Percentiles rank a stretch among this genome's conserved stretches.
phyloP scores from a whole-genome alignment of 2,888 invertebrate genomes.

The Chymomyza fuscimana region DNA sequence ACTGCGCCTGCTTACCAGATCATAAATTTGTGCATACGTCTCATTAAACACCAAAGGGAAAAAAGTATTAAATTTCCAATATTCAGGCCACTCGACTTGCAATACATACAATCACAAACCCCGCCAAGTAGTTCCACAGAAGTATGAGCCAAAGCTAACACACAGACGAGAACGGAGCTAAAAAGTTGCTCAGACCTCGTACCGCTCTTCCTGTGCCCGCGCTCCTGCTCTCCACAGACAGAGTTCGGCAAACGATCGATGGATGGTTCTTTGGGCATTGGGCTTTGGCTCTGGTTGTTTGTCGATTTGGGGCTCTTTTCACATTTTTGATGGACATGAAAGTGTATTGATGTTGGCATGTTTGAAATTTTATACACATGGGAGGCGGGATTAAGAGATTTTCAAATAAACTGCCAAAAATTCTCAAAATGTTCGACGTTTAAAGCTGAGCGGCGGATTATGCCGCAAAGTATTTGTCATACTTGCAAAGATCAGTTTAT shows the following conservation, averaged over 20 bases:
- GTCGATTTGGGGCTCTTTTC: conserved; percentile 13
- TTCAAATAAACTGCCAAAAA: conserved; percentile 44
- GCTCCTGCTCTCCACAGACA: not conserved
- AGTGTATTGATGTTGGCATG: conserved; percentile 70
- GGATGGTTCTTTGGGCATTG: conserved; percentile 11
- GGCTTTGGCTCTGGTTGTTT: not conserved
- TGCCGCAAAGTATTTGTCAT: conserved; percentile 25
- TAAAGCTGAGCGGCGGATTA: conserved; percentile 4
- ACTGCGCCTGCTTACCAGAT: conserved; percentile 73
- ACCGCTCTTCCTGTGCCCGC: not conserved
- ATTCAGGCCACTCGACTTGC: not conserved
- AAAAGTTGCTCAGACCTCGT: not conserved
- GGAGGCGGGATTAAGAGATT: conserved; percentile 68
- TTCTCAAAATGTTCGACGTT: not conserved
- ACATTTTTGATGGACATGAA: conserved; percentile 66
- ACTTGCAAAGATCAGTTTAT: conserved; percentile 12
- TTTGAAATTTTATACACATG: conserved; percentile 71
- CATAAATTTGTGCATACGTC: conserved; percentile 76
- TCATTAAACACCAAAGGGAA: conserved; percentile 72
- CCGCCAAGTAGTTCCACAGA: not conserved
- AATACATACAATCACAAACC: not conserved
- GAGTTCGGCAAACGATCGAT: not conserved
- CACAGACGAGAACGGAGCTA: not conserved
- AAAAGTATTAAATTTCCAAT: conserved; percentile 69
- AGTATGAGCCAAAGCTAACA: not conserved